A percentile compares a stretch with the other conserved stretches of the same genome.
Conservation (phyloP, 2,113 vertebrate species). For the Amazona vittata region DNA sequence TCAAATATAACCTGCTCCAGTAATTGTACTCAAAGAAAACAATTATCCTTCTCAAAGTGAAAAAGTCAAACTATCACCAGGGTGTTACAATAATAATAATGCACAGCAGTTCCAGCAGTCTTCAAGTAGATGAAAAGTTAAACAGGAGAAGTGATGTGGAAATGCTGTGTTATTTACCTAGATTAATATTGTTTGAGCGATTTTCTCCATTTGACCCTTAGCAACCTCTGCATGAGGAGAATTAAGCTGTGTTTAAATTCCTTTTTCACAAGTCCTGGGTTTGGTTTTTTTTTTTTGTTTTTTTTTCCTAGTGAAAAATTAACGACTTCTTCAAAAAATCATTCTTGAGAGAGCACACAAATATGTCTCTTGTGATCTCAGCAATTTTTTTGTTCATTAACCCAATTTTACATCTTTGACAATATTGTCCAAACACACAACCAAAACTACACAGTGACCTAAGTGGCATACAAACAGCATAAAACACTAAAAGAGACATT, state of each 20-base stretch:
- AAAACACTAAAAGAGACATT: neutral
- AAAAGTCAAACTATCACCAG: neutral
- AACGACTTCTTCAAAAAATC: neutral
- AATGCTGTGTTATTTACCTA: constrained; percentile 22
- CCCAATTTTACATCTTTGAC: neutral
- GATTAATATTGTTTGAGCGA: neutral
- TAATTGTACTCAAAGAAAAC: neutral
- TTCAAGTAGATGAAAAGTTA: neutral
- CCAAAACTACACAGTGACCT: neutral
- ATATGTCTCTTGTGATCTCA: neutral
- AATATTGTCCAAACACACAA: neutral
- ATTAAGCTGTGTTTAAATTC: neutral
- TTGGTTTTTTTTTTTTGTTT: neutral
- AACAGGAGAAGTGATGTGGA: constrained; percentile 2
- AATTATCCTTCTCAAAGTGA: neutral
- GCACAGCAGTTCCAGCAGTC: neutral
- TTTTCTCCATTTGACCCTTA: constrained; percentile 9
- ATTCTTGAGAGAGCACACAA: neutral
- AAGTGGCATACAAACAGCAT: neutral
- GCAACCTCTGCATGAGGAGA: neutral
- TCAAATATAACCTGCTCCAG: neutral
- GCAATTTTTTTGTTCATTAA: neutral
- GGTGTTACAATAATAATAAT: constrained; percentile 23
- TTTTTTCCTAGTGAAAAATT: neutral
- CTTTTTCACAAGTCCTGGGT: neutral